Evolutionary conservation across 2,113 vertebrate genomes (phyloP), one percentile per base, ranked within the genome.

Genomic region (Sebastes fasciatus): DNA sequence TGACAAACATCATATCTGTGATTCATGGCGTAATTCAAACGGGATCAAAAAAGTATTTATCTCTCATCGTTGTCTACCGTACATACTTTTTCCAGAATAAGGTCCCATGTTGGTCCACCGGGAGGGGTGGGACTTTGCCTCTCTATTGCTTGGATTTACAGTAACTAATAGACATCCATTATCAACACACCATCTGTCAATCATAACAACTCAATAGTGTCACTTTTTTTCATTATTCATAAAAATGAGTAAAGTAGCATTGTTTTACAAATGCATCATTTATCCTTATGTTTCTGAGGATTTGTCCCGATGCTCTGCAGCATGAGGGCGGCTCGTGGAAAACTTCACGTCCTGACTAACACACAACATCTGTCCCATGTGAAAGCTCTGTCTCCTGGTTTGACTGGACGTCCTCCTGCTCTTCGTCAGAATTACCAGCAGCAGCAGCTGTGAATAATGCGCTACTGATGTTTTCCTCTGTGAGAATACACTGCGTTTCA

Each of bases 351-450:
- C 76, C 26, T 77, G 55, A 77, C 43, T 34, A 23, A 45, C 65
- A 46, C 43, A 60, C 16, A 23, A 80, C 62, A 57, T 89, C 74
- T 8, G 55, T 71, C 40, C 54, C 21, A 3, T 80, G 62, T 58
- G 55, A 72, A 62, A 71, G 45, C 65, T 84, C 64, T 0, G 17
- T 45, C 19, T 84, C 52, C 46, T 78, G 79, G n/a, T 77, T 23
- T 58, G 66, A 42, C 9, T 10, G 63, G 13, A 68, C 1, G 8
- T 77, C 63, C 45, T 77, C 66, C 62, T 87, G 65, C 46, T 64
- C 61, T 6, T 69, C 26, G 4, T 43, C 61, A 66, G n/a, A 73
- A 13, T n/a, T 12, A 2, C 9, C 48, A 19, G 16, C 49, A 11
- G 62, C 42, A 19, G 58, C 11, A 6, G 34, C 34, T 23, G 40